Conservation (phyloP, 2,113 vertebrate species). For the Myiagra hebetior region DNA sequence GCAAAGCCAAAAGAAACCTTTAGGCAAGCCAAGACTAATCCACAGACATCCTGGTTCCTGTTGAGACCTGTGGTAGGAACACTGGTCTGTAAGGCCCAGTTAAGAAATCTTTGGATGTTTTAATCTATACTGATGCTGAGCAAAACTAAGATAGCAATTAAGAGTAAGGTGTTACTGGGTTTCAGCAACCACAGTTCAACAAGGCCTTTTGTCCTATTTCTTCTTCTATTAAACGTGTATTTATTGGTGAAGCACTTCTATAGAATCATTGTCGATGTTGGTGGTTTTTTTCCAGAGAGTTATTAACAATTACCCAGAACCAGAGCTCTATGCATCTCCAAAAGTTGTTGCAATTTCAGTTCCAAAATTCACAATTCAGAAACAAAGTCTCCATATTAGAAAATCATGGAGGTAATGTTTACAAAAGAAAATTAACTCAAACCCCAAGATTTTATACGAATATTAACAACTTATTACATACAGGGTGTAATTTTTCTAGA, state of each 20-base stretch:
- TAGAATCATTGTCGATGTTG: neutral
- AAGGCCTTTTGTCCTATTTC: neutral
- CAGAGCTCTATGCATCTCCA: neutral
- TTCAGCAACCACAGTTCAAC: neutral
- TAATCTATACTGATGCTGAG: neutral
- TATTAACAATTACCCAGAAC: neutral
- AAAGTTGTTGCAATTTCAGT: neutral
- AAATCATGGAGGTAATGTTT: neutral
- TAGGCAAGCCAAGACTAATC: neutral
- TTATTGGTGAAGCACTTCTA: neutral
- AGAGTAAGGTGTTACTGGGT: neutral
- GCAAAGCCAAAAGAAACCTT: neutral
- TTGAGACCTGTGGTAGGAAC: neutral
- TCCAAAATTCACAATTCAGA: neutral
- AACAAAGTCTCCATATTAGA: neutral
- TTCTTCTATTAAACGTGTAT: neutral
- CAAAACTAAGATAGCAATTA: neutral
- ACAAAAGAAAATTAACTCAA: neutral
- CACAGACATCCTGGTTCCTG: neutral
- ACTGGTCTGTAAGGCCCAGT: neutral
- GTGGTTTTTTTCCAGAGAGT: neutral
- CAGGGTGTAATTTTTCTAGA: neutral
- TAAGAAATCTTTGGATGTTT: neutral
- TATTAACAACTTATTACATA: neutral
- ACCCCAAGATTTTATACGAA: neutral